A percentile compares a stretch with the other conserved stretches of the same genome.
Evolutionary conservation across 2,797 vertebrate genomes (phyloP).

Genomic region (Parauchenoglanis punctatus): DNA sequence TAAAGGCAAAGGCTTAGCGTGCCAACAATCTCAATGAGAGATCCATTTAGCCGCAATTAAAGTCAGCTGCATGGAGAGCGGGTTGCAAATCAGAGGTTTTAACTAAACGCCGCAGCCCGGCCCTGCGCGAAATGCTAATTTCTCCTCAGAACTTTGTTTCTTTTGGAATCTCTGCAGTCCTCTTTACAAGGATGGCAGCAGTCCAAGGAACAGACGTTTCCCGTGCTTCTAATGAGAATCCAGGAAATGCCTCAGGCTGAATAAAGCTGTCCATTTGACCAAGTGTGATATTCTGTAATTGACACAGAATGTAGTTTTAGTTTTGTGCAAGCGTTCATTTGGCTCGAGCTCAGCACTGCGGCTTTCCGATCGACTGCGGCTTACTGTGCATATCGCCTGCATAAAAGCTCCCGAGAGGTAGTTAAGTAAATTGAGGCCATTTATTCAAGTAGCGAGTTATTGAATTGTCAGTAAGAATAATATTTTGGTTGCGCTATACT

Average conservation of each 20-base stretch:
- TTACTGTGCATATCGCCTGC: conserved; percentile 16
- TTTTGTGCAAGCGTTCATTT: conserved; percentile 22
- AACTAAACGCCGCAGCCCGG: conserved; percentile 32
- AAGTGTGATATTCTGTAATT: not conserved
- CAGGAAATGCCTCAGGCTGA: not conserved
- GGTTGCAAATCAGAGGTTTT: conserved; percentile 46
- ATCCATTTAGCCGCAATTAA: conserved; percentile 58
- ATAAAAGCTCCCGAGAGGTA: conserved; percentile 33
- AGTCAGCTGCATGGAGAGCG: conserved; percentile 30
- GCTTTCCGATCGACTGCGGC: conserved; percentile 26
- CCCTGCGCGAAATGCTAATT: conserved; percentile 30
- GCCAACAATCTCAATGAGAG: conserved; percentile 45
- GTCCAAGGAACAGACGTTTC: conserved; percentile 8
- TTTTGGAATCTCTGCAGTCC: not conserved
- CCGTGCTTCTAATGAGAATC: conserved; percentile 12
- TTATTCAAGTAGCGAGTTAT: conserved; percentile 35
- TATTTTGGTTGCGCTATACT: conserved; percentile 15
- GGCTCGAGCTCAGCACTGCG: conserved; percentile 35
- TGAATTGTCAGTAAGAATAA: conserved; percentile 39
- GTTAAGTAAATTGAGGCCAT: conserved; percentile 52
- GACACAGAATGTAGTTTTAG: not conserved
- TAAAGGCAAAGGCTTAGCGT: conserved; percentile 33
- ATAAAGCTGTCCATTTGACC: not conserved
- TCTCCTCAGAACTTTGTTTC: conserved; percentile 4
- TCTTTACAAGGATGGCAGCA: not conserved